Evolutionary conservation across 2,888 invertebrate genomes (phyloP), one percentile per base, ranked within the genome.

Genomic region (Euzophera pinguis): DNA sequence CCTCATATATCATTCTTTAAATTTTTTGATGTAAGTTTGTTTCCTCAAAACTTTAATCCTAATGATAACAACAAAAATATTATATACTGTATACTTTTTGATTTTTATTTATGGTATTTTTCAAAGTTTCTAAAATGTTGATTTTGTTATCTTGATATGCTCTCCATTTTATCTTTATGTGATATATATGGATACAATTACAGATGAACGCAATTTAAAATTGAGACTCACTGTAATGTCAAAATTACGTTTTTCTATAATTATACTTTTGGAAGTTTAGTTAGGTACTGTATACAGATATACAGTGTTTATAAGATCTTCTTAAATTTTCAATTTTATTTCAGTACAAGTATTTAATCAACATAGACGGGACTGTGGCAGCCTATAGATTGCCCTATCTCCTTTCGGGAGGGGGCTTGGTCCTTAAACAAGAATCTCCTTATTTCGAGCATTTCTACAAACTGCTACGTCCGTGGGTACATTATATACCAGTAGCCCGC

Each of bases 371-470:
- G 12, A 97, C 98, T 37, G 99, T 99, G 12, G 98, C 99, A 14
- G 97, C 99, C 0, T 99, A 99, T 81, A 92, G 99, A 58, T 92
- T 98, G 61, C 98, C 99, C 0, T 98, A 98, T 78, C 91, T 99
- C 14, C 82, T 99, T 58, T 96, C 93, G 42, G 98, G 98, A 1
- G 96, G 96, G 68, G 94, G 97, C 0, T 83, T 97, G 55, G 94
- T 98, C 10, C 91, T 99, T 10, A 99, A 99, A 85, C 98, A 98
- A 83, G 93, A 96, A 22, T 99, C 99, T 0, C 92, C 93, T n/a
- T 99, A 96, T 82, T 97, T 97, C 78, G 99, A 99, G 90, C 96
- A 97, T 88, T 99, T 98, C 83, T 99, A 99, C 75, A 83, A 91
- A 37, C 91, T 95, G 62, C 81, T 98, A 9, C 74, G 90, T 53